These are phyloP conservation scores for Ia io DNA, from an alignment of 2,113 vertebrate genomes.

Conservation along the genomic window DNA sequence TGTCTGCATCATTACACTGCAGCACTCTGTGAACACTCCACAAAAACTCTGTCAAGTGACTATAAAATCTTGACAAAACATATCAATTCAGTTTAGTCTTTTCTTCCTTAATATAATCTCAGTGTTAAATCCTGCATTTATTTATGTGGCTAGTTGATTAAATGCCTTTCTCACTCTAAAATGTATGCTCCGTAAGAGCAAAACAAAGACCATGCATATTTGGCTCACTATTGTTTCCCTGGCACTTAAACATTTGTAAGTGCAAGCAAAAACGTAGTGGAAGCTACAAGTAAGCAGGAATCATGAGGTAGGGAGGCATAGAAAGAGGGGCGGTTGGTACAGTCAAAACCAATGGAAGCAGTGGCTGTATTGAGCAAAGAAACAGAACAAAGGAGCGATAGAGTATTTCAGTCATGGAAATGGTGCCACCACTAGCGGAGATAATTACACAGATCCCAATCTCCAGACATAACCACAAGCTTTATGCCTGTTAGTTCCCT, in stretches of 20 bases:
- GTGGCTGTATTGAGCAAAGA: neutral
- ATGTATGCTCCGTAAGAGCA: neutral
- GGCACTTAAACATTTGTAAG: constrained; percentile 3
- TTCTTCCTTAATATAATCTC: constrained; percentile 7
- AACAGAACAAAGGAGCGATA: neutral
- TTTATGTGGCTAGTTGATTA: constrained; percentile 14
- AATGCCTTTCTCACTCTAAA: neutral
- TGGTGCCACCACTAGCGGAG: neutral
- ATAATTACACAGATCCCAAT: neutral
- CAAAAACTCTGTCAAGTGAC: neutral
- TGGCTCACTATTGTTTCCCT: neutral
- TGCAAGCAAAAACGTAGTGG: neutral
- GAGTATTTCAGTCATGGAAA: neutral
- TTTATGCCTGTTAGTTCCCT: neutral
- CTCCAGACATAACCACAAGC: neutral
- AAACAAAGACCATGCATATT: neutral
- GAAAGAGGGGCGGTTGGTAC: neutral
- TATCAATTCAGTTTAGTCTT: neutral
- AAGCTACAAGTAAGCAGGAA: neutral
- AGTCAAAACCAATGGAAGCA: neutral
- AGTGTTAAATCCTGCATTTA: neutral
- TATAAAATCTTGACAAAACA: neutral
- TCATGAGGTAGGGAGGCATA: neutral
- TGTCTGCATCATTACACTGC: neutral
- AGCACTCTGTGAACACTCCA: neutral